Evolutionary conservation across 2,113 vertebrate genomes (phyloP).

Genomic region (Carassius carassius): DNA sequence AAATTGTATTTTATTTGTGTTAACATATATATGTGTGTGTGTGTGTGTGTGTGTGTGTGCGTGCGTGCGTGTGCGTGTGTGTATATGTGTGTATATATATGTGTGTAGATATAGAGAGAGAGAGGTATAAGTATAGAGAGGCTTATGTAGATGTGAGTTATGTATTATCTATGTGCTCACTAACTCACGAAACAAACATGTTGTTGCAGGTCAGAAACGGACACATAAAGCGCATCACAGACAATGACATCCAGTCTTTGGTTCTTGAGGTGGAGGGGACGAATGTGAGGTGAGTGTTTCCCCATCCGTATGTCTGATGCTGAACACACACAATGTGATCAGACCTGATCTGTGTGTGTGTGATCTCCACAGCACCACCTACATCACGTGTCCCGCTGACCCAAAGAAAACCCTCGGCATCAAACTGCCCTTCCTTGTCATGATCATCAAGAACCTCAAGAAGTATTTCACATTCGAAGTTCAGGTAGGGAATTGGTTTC

Average conservation of each 20-base stretch:
- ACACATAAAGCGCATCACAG: constrained; percentile 92
- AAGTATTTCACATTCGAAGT: constrained; percentile 99
- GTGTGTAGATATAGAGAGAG: no score
- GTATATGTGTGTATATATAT: no score
- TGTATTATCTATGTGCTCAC: neutral
- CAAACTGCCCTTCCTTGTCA: constrained; percentile 93
- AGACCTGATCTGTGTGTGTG: no score
- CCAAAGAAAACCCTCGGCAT: constrained; percentile 96
- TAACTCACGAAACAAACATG: neutral
- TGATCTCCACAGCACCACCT: constrained; percentile 83
- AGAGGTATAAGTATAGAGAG: no score
- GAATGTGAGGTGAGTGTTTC: constrained; percentile 85
- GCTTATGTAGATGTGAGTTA: neutral
- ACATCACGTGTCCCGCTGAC: constrained; percentile 96
- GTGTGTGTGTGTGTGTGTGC: no score
- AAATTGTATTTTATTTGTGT: no score
- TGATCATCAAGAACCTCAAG: constrained; percentile 98
- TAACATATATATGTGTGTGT: no score
- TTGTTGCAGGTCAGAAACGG: constrained; percentile 87
- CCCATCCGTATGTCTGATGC: neutral
- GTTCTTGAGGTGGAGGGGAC: constrained; percentile 93
- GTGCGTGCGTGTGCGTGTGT: no score
- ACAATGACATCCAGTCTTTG: constrained; percentile 94
- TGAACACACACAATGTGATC: neutral
- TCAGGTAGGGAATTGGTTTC: constrained; percentile 76